A percentile compares a stretch with the other conserved stretches of the same genome.
Evolutionary conservation across 2,113 vertebrate genomes (phyloP).

Genomic region (Shinisaurus crocodilurus): DNA sequence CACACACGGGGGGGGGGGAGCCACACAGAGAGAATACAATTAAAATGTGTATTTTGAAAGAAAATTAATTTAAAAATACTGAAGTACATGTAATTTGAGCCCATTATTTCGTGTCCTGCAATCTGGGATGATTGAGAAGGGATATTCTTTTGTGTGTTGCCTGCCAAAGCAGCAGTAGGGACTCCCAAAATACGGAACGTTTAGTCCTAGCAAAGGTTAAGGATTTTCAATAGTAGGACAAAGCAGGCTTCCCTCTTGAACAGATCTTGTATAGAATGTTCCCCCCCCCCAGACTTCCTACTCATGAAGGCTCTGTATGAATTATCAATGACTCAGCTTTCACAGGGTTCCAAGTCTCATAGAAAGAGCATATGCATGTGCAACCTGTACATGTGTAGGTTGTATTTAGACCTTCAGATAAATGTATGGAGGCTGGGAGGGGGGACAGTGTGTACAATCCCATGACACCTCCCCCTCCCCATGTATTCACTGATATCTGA

Average conservation of each 20-base stretch:
- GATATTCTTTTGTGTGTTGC: not conserved
- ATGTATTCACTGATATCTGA: not conserved
- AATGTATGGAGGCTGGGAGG: not conserved
- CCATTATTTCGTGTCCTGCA: too few relatives aligned
- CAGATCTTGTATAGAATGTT: not conserved
- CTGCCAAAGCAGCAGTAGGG: not conserved
- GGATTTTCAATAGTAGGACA: not conserved
- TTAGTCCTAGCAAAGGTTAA: not conserved
- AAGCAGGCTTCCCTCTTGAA: not conserved
- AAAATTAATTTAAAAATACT: too few relatives aligned
- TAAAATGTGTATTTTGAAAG: too few relatives aligned
- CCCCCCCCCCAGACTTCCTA: not conserved
- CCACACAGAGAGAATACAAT: too few relatives aligned
- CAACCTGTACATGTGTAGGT: not conserved
- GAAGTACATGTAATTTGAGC: too few relatives aligned
- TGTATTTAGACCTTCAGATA: not conserved
- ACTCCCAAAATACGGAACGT: not conserved
- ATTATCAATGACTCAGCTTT: not conserved
- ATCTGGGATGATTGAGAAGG: too few relatives aligned
- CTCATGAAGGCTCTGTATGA: not conserved
- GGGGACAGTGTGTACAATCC: not conserved
- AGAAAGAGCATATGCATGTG: not conserved
- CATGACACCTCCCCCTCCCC: too few relatives aligned
- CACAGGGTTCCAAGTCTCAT: not conserved
- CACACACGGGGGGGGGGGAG: too few relatives aligned